Conservation (phyloP, 2,888 invertebrate species). For the Strigamia transsilvanica region DNA sequence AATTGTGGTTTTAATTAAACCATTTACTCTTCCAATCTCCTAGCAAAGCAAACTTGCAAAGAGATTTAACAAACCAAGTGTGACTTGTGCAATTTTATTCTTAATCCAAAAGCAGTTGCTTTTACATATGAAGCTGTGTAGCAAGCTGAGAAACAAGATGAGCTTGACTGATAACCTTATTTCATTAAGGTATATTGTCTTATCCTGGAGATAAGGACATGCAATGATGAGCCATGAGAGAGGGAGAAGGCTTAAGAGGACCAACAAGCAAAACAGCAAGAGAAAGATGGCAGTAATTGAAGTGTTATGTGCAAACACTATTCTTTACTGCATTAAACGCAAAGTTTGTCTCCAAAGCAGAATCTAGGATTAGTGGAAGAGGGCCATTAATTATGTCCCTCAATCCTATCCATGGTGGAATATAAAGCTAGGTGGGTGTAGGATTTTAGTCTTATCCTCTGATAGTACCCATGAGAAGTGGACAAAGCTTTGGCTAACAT, state of each 20-base stretch:
- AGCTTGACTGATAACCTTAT: conserved; percentile 35
- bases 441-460: conserved; percentile 12
- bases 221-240: neutral
- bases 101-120: neutral
- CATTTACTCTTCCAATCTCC: too few species aligned
- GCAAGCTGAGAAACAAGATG: neutral
- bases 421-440: neutral
- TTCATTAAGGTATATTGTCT: neutral
- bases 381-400: conserved; percentile 10
- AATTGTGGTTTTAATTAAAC: neutral
- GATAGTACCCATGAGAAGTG: neutral
- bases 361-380: neutral
- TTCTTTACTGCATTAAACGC: conserved; percentile 21
- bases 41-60: neutral
- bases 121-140: neutral
- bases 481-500: conserved; percentile 15
- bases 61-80: neutral
- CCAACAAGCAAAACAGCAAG: neutral
- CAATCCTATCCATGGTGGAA: neutral
- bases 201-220: neutral
- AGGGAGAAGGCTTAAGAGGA: conserved; percentile 2
- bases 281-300: neutral
- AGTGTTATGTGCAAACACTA: neutral
- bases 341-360: neutral
- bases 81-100: conserved; percentile 9